Conservation (phyloP, 2,113 vertebrate genomes). For the Vidua macroura region DNA sequence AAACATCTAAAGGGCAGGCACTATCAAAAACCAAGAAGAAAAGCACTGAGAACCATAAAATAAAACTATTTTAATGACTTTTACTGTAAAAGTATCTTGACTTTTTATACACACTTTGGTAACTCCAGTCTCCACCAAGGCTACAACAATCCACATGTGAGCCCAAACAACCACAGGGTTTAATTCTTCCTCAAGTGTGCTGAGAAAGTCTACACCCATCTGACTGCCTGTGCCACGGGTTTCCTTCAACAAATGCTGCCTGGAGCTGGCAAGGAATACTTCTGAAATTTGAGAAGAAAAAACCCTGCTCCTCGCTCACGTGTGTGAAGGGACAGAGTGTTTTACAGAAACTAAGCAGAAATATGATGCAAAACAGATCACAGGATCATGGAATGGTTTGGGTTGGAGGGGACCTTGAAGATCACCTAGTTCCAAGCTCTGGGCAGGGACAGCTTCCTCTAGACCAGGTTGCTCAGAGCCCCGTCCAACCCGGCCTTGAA, state of each 20-base stretch:
- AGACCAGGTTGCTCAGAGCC: rapidly evolving
- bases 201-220: not conserved
- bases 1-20: not conserved
- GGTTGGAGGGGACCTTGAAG: not conserved
- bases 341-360: not conserved
- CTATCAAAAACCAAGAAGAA: not conserved
- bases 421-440: not conserved
- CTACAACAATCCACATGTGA: rapidly evolving
- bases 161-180: not conserved
- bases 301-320: not conserved
- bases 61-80: not conserved
- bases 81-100: not conserved
- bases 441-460: not conserved
- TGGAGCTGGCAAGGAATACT: not conserved
- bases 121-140: not conserved
- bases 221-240: rapidly evolving
- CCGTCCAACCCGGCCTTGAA: not conserved
- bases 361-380: rapidly evolving
- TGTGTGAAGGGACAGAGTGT: not conserved
- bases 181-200: too few relatives aligned
- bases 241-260: not conserved
- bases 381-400: not conserved
- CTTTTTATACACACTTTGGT: not conserved
- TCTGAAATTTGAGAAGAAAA: not conserved
- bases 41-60: not conserved